phyloP scores from a whole-genome alignment of 2,888 invertebrate genomes.

The Drosophila engyochracea region DNA sequence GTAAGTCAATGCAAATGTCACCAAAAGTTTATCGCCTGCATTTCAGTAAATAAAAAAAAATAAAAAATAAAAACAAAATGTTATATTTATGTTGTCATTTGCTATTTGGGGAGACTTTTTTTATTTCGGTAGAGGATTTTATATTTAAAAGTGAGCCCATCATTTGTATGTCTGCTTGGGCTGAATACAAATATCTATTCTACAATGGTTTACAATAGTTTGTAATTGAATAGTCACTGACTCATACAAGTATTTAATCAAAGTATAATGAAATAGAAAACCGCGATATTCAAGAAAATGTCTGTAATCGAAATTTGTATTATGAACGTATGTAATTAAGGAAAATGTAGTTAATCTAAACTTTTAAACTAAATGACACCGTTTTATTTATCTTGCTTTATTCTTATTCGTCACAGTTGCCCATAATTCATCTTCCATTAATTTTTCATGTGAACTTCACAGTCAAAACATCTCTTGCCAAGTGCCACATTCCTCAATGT shows the following conservation, averaged over 20 bases:
- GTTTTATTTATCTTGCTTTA: not conserved
- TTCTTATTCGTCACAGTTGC: too few species aligned
- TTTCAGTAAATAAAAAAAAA: conserved; percentile 12
- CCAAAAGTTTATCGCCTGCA: conserved; percentile 64
- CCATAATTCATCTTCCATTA: not conserved
- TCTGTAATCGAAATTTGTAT: too few species aligned
- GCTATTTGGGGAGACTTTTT: not conserved
- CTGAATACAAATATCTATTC: not conserved
- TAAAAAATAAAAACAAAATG: not conserved
- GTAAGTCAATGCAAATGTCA: conserved; percentile 60
- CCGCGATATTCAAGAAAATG: too few species aligned
- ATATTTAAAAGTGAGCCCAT: not conserved
- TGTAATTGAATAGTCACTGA: too few species aligned
- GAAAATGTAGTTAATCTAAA: not conserved
- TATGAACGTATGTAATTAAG: not conserved
- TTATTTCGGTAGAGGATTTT: not conserved
- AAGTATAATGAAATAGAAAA: not conserved
- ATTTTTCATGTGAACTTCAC: not conserved
- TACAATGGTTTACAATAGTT: not conserved
- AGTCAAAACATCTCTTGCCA: not conserved
- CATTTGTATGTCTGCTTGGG: not conserved
- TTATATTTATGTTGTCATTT: conserved; percentile 11
- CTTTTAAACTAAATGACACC: not conserved
- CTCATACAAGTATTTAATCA: not conserved
- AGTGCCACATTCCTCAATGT: not conserved